Percentiles rank a stretch among this genome's conserved stretches.
phyloP scores from a whole-genome alignment of 2,113 vertebrate species.

The Calidris pugnax region DNA sequence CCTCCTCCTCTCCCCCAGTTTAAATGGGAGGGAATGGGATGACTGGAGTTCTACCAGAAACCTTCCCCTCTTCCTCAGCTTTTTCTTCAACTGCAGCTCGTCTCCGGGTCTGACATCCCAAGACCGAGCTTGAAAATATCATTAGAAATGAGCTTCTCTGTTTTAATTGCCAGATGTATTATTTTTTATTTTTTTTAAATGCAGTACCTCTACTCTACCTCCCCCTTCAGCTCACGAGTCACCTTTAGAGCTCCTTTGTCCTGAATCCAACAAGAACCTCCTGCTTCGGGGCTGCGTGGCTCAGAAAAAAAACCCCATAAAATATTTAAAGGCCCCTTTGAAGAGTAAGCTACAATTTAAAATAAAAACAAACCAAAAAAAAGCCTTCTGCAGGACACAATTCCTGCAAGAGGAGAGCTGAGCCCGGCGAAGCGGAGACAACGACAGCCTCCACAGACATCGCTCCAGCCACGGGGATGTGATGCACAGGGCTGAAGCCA shows the following conservation, averaged over 20 bases:
- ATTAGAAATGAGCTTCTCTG: not conserved
- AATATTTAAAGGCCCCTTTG: not conserved
- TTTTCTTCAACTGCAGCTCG: not conserved
- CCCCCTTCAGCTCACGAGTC: not conserved
- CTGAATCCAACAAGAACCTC: not conserved
- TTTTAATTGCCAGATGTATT: not conserved
- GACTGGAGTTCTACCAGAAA: not conserved
- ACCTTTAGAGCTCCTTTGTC: not conserved
- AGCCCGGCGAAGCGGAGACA: not conserved
- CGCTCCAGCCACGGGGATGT: accelerated
- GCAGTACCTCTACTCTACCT: not conserved
- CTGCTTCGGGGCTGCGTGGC: not conserved
- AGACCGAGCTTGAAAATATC: not conserved
- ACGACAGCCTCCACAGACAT: not conserved
- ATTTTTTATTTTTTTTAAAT: too few relatives aligned
- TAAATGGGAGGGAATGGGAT: not conserved
- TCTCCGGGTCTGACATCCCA: not conserved
- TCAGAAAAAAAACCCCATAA: not conserved
- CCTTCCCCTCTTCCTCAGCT: not conserved
- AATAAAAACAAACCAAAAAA: not conserved
- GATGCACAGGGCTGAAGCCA: accelerated
- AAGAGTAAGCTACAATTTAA: not conserved
- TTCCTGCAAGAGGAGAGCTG: not conserved
- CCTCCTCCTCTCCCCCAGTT: not conserved
- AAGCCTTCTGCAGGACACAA: not conserved